Percentiles rank a stretch among this genome's conserved stretches.
These are phyloP conservation scores for Haemorhous mexicanus DNA, from an alignment of 2,113 vertebrate species.

Conservation along the genomic window DNA sequence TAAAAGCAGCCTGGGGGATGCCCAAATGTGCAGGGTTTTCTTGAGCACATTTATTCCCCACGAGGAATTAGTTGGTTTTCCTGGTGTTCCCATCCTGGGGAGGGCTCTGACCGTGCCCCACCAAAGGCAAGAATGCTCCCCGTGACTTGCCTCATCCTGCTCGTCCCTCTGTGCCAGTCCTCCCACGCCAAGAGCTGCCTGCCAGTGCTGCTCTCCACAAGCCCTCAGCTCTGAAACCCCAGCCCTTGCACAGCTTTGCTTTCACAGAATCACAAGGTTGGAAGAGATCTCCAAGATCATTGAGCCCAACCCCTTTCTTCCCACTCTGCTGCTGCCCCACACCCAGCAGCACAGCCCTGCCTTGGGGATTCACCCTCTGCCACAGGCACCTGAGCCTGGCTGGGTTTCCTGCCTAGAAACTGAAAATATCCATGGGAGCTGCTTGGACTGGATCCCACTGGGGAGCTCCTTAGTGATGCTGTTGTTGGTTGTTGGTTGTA, in stretches of 20 bases:
- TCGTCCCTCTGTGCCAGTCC: conserved; percentile 42
- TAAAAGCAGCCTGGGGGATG: not conserved
- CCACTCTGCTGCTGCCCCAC: not conserved
- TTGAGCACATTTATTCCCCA: fast-evolving
- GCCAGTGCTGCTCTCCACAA: not conserved
- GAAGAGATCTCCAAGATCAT: not conserved
- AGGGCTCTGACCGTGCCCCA: conserved; percentile 25
- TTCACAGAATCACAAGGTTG: not conserved
- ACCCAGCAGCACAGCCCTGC: not conserved
- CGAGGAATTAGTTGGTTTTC: not conserved
- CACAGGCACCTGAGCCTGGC: fast-evolving
- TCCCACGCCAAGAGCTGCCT: conserved; percentile 25
- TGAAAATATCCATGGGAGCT: not conserved
- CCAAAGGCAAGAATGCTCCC: conserved; percentile 61
- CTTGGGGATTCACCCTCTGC: fast-evolving
- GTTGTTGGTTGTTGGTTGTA: not conserved
- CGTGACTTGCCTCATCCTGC: conserved; percentile 55
- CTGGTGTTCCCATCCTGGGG: fast-evolving
- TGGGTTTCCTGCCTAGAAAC: not conserved
- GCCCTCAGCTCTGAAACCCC: not conserved
- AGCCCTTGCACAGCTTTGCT: not conserved
- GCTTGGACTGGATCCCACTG: not conserved
- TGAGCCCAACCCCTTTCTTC: not conserved
- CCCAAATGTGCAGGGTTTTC: not conserved
- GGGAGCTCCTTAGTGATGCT: not conserved